phyloP scores from a whole-genome alignment of 2,888 invertebrate species.

The Drosophila testacea region DNA sequence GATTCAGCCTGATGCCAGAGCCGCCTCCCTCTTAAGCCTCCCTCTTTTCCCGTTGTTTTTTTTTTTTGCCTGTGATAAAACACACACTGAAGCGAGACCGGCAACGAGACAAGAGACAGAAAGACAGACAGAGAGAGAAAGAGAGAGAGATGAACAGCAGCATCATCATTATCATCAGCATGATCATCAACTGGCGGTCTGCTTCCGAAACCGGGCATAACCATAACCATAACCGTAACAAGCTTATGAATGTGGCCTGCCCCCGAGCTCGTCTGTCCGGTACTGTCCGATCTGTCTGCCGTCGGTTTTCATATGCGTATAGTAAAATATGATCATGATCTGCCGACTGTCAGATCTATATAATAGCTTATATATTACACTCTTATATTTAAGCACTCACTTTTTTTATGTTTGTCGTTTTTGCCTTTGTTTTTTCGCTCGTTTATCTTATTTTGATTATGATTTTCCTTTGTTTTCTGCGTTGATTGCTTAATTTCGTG shows the following conservation, averaged over 20 bases:
- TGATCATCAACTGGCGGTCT: conserved; percentile 43
- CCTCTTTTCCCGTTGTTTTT: conserved; percentile 5
- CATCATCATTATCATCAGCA: conserved; percentile 29
- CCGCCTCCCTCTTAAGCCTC: conserved; percentile 6
- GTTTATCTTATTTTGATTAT: conserved; percentile 42
- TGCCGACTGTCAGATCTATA: conserved; percentile 29
- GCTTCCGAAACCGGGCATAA: conserved; percentile 71
- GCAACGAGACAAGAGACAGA: conserved; percentile 14
- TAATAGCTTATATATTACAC: conserved; percentile 10
- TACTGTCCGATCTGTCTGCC: conserved; percentile 9
- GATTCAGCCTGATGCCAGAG: conserved; percentile 11
- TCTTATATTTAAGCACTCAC: conserved; percentile 54
- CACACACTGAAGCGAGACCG: conserved; percentile 28
- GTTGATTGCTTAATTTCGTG: conserved; percentile 34
- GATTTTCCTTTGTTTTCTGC: conserved; percentile 16
- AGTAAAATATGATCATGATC: conserved; percentile 40
- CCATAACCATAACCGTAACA: conserved; percentile 54
- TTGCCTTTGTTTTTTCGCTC: conserved; percentile 43
- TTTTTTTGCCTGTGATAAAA: conserved; percentile 12
- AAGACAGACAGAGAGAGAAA: conserved; percentile 1
- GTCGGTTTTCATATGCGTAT: conserved; percentile 15
- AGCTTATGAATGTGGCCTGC: conserved; percentile 44
- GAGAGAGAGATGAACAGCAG: conserved; percentile 26
- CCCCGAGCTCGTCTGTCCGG: conserved; percentile 6
- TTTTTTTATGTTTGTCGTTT: conserved; percentile 49